Evolutionary conservation across 2,888 invertebrate genomes (phyloP).

Genomic region (Mystacides longicornis): DNA sequence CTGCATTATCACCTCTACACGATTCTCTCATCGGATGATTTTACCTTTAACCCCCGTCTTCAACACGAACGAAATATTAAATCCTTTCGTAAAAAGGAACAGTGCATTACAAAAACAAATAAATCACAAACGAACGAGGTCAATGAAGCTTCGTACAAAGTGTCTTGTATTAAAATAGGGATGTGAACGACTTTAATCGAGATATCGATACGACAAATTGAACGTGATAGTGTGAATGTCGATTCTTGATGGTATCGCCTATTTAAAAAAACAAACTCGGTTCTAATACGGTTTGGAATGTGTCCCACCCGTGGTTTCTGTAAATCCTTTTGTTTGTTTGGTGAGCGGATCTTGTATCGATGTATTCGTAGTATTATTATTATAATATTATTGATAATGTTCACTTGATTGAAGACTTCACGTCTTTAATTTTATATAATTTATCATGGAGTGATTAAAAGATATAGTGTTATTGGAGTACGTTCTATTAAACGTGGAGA

Average conservation of each 20-base stretch:
- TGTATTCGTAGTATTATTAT: too few species aligned
- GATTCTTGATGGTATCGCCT: constrained; percentile 22
- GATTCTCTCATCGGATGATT: constrained; percentile 11
- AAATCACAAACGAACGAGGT: too few species aligned
- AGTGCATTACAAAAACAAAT: neutral
- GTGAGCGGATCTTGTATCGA: too few species aligned
- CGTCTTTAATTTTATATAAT: constrained; percentile 1
- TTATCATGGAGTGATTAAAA: constrained; percentile 1
- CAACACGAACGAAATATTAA: neutral
- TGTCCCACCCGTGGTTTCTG: constrained; percentile 11
- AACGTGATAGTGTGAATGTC: constrained; percentile 21
- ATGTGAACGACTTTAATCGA: constrained; percentile 1
- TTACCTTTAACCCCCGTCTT: constrained; percentile 10
- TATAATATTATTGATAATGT: constrained; percentile 2
- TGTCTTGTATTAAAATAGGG: neutral
- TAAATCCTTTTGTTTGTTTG: neutral
- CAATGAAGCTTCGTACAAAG: neutral
- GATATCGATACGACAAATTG: constrained; percentile 2
- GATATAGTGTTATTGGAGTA: neutral
- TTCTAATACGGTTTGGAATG: constrained; percentile 11
- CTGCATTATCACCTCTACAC: constrained; percentile 7
- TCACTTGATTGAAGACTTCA: constrained; percentile 1
- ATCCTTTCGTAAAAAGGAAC: neutral
- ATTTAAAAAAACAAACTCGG: constrained; percentile 16
- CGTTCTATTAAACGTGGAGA: neutral